A percentile compares a stretch with the other conserved stretches of the same genome.
Evolutionary conservation across 2,888 invertebrate genomes (phyloP).

Genomic region (Chloromyia formosa): DNA sequence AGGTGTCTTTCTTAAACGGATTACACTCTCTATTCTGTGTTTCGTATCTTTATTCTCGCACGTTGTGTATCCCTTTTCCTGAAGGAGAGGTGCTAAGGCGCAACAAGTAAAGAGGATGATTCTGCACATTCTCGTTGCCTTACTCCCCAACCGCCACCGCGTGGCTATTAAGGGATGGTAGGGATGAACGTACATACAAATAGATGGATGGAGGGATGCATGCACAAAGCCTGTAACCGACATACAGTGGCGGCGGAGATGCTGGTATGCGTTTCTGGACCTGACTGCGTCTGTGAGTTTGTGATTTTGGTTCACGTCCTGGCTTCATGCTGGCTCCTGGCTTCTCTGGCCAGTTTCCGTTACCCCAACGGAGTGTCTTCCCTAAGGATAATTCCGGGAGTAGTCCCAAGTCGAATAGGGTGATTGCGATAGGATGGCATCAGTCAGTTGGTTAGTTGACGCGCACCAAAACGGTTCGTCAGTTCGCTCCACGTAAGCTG

Average conservation of each 20-base stretch:
- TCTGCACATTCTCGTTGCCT: not conserved
- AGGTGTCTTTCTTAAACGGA: constrained; percentile 39
- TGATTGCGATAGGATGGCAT: constrained; percentile 52
- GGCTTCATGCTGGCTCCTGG: constrained; percentile 30
- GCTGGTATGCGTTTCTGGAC: constrained; percentile 22
- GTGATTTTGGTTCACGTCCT: constrained; percentile 39
- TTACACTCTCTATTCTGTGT: constrained; percentile 34
- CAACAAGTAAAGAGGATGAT: constrained; percentile 32
- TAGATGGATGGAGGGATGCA: constrained; percentile 2
- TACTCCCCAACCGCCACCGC: not conserved
- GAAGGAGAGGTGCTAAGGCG: constrained; percentile 13
- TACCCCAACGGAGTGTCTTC: constrained; percentile 32
- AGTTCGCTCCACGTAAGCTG: constrained; percentile 22
- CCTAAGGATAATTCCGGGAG: constrained; percentile 36
- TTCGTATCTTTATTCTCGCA: constrained; percentile 10
- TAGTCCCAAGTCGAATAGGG: constrained; percentile 52
- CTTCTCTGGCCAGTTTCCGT: constrained; percentile 28
- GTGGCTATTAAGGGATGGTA: not conserved
- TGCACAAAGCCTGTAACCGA: constrained; percentile 23
- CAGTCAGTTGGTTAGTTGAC: constrained; percentile 63
- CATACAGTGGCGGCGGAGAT: constrained; percentile 32
- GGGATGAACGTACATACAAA: not conserved
- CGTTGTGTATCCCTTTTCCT: constrained; percentile 28
- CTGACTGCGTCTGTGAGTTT: constrained; percentile 28
- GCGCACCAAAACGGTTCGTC: constrained; percentile 63